A percentile compares a stretch with the other conserved stretches of the same genome.
Conservation (phyloP, 2,113 vertebrate species). For the Perognathus longimembris region DNA sequence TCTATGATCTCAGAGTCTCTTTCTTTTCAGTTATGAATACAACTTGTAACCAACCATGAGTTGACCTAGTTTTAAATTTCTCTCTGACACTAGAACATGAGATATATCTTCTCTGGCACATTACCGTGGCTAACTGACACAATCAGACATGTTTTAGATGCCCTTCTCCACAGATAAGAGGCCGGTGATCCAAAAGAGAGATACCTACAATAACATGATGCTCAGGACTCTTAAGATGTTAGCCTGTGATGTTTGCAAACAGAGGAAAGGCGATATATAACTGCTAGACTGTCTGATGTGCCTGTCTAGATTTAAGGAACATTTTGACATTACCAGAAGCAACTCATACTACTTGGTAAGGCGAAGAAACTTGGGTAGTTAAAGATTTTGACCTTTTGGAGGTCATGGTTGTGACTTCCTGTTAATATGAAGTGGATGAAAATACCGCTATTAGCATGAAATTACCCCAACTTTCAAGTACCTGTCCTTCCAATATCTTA, state of each 20-base stretch:
- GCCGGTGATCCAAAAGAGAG: background rate
- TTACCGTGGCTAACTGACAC: background rate
- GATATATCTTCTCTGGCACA: slow-evolving; percentile 10
- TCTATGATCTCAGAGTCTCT: slow-evolving; percentile 42
- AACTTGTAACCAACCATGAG: slow-evolving; percentile 44
- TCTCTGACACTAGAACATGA: slow-evolving; percentile 44
- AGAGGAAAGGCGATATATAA: background rate
- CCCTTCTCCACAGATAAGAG: background rate
- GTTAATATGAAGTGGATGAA: background rate
- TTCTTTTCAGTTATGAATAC: slow-evolving; percentile 47
- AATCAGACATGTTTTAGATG: background rate
- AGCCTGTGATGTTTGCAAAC: background rate
- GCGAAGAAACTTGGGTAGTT: background rate
- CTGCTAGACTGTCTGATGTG: background rate
- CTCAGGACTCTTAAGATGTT: background rate
- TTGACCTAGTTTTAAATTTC: slow-evolving; percentile 69
- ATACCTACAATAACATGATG: background rate
- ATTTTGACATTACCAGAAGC: background rate
- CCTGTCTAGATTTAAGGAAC: background rate
- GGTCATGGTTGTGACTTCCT: background rate
- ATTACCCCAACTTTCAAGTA: background rate
- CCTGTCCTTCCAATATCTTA: background rate
- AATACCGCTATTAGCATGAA: background rate
- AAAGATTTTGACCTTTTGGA: background rate
- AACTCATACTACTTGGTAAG: background rate